Evolutionary conservation across 2,888 invertebrate genomes (phyloP).

Genomic region (Eilema depressum): DNA sequence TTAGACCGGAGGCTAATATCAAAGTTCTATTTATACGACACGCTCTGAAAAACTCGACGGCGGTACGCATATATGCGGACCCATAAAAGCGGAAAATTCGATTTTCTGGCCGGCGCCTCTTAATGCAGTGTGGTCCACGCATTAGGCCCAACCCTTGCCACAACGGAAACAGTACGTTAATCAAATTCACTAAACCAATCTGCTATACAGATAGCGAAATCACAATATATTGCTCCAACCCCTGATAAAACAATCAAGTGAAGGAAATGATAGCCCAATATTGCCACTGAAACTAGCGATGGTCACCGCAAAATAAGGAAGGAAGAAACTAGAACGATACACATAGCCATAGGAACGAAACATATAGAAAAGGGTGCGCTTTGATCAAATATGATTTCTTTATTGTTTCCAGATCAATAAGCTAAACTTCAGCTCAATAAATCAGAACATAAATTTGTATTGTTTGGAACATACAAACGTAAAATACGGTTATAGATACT

Average conservation of each 20-base stretch:
- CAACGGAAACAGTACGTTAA: constrained; percentile 74
- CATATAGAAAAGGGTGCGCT: constrained; percentile 2
- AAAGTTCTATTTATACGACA: constrained; percentile 70
- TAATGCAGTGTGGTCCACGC: constrained; percentile 70
- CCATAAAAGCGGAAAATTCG: constrained; percentile 81
- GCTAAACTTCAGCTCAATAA: background rate
- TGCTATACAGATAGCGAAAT: constrained; percentile 76
- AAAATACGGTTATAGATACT: too few species aligned
- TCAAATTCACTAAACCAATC: constrained; percentile 82
- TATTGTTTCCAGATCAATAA: background rate
- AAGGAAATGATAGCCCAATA: constrained; percentile 49
- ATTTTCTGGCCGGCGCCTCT: constrained; percentile 80
- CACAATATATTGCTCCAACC: constrained; percentile 70
- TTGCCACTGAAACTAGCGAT: constrained; percentile 36
- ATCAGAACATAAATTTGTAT: background rate
- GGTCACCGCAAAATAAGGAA: constrained; percentile 28
- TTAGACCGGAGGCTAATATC: constrained; percentile 39
- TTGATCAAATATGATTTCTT: constrained; percentile 30
- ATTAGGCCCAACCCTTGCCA: constrained; percentile 78
- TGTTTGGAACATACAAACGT: background rate
- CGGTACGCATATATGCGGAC: constrained; percentile 60
- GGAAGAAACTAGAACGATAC: constrained; percentile 26
- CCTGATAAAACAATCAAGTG: constrained; percentile 68
- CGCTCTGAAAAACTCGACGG: constrained; percentile 74
- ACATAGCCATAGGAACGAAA: background rate